phyloP scores from a whole-genome alignment of 2,113 vertebrate genomes.

The Aphyosemion australe region DNA sequence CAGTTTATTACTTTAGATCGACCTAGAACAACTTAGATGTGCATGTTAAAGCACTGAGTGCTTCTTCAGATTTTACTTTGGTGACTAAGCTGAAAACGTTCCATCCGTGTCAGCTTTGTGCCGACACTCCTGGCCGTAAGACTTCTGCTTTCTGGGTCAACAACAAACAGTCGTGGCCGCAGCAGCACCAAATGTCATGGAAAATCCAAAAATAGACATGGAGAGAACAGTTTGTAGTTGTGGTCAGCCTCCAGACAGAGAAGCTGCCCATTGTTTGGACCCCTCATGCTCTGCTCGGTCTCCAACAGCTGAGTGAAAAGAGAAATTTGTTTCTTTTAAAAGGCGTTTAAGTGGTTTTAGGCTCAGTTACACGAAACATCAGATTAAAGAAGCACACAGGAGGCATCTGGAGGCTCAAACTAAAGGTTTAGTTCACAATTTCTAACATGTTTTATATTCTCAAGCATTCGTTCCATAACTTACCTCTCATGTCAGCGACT shows the following conservation, averaged over 20 bases:
- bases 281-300: not conserved
- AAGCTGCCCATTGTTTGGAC: conserved; percentile 18
- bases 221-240: not conserved
- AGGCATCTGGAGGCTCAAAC: no score
- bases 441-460: no score
- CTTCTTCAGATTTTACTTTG: not conserved
- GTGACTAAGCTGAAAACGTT: not conserved
- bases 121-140: not conserved
- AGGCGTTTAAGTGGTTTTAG: no score
- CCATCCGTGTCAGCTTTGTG: not conserved
- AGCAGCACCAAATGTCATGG: conserved; percentile 21
- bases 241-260: conserved; percentile 12
- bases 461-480: no score
- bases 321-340: no score
- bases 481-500: no score
- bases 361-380: no score
- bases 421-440: no score
- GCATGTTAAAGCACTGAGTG: no score
- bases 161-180: conserved; percentile 9
- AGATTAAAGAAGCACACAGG: no score
- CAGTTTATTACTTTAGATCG: no score
- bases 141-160: conserved; percentile 22
- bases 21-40: no score
- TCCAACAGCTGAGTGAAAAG: not conserved
- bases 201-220: conserved; percentile 36